These are phyloP conservation scores for Thysanoteuthis rhombus DNA, from an alignment of 2,888 invertebrate species.

Conservation along the genomic window DNA sequence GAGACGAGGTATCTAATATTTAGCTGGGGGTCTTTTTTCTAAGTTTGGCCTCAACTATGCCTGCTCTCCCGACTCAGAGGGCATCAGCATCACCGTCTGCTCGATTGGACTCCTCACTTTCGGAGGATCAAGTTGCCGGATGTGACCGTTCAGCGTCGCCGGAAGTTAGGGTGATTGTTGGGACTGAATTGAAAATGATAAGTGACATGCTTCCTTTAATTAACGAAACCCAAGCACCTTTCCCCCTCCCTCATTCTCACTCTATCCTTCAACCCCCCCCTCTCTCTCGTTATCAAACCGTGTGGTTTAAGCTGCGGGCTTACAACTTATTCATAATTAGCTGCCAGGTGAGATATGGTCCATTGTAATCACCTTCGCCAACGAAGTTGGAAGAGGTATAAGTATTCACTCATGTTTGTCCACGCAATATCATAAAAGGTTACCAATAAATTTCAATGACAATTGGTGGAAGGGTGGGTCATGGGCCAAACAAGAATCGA, in stretches of 20 bases:
- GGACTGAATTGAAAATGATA: neutral
- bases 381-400: no score
- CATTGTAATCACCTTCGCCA: no score
- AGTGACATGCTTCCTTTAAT: neutral
- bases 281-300: neutral
- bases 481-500: no score
- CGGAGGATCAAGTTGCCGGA: neutral
- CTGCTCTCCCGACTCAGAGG: neutral
- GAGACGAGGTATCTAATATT: neutral
- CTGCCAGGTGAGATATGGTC: neutral
- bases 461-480: no score
- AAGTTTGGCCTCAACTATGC: neutral
- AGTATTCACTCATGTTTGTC: no score
- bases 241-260: neutral
- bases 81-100: neutral
- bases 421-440: no score
- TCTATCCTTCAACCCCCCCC: neutral
- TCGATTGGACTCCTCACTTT: neutral
- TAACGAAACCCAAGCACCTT: neutral
- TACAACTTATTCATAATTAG: neutral
- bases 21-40: neutral
- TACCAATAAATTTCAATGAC: no score
- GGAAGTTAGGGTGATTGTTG: neutral
- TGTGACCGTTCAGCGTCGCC: neutral
- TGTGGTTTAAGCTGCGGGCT: neutral